These are phyloP conservation scores for Noturus placidus DNA, from an alignment of 2,113 vertebrate species.

Conservation along the genomic window DNA sequence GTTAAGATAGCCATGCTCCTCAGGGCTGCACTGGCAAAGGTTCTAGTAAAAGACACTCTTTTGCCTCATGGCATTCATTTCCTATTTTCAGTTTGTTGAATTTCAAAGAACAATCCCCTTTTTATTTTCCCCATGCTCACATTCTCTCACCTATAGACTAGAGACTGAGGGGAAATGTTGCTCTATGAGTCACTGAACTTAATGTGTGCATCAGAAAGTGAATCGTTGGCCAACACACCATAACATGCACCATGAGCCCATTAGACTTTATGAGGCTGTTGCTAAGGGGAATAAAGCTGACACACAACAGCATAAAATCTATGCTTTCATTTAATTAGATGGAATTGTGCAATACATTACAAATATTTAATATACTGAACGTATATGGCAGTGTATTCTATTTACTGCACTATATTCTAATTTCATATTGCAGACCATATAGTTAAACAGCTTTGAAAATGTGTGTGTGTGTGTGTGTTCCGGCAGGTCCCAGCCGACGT, in stretches of 20 bases:
- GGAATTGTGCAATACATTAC: not conserved
- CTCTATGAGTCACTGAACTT: conserved; percentile 22
- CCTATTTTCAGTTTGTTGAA: conserved; percentile 43
- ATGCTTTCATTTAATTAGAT: conserved; percentile 25
- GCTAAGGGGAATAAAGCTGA: conserved; percentile 44
- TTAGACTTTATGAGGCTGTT: conserved; percentile 47
- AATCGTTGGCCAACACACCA: conserved; percentile 9
- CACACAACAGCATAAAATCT: conserved; percentile 32
- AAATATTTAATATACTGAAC: not conserved
- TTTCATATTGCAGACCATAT: not conserved
- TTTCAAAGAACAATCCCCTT: conserved; percentile 42
- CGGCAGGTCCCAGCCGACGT: conserved; percentile 91
- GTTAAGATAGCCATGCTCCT: conserved; percentile 38
- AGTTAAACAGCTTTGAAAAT: not conserved
- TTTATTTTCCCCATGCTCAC: not conserved
- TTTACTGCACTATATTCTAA: not conserved
- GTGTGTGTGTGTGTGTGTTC: conserved; percentile 24
- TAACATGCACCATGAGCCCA: conserved; percentile 40
- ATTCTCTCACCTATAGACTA: not conserved
- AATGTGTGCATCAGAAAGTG: conserved; percentile 31
- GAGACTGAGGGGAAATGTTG: not conserved
- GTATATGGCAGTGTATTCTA: not conserved
- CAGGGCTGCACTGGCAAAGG: conserved; percentile 37
- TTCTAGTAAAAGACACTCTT: conserved; percentile 40
- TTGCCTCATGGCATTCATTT: conserved; percentile 37